Percentiles rank a stretch among this genome's conserved stretches.
Conservation (phyloP, 2,113 vertebrate genomes). For the Ptychochromis oligacanthus region DNA sequence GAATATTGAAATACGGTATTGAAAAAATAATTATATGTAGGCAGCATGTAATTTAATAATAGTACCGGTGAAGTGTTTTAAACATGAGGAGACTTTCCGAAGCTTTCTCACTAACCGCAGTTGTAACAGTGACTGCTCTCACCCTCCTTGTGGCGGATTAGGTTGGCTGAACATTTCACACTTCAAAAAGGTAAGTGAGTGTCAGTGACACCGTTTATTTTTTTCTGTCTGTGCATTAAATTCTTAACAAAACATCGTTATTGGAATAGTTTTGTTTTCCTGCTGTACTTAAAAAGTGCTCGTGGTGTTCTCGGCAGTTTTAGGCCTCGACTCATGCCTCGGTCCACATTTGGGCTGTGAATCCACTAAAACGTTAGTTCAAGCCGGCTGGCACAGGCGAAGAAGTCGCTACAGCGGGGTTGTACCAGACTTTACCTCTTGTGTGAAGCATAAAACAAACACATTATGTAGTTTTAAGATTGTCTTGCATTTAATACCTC, state of each 20-base stretch:
- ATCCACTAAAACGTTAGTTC: not conserved
- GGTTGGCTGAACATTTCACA: not conserved
- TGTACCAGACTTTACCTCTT: no score
- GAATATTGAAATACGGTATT: no score
- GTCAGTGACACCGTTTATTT: no score
- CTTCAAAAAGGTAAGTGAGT: slow-evolving; percentile 15
- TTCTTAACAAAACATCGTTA: not conserved
- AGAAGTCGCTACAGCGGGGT: not conserved
- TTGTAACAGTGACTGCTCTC: not conserved
- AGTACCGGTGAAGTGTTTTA: not conserved
- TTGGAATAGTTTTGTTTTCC: accelerated
- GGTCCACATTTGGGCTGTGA: slow-evolving; percentile 39
- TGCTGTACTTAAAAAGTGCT: not conserved
- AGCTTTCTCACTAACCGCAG: not conserved
- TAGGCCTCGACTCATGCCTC: slow-evolving; percentile 71
- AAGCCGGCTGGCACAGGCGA: not conserved
- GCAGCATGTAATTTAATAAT: no score
- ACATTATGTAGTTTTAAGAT: no score
- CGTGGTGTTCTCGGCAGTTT: not conserved
- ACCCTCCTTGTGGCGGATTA: not conserved
- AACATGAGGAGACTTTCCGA: not conserved
- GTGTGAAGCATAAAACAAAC: not conserved
- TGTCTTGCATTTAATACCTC: accelerated
- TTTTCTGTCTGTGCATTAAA: not conserved
- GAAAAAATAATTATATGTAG: no score